Conservation (phyloP, 2,113 vertebrate genomes). For the Cercocebus atys region DNA sequence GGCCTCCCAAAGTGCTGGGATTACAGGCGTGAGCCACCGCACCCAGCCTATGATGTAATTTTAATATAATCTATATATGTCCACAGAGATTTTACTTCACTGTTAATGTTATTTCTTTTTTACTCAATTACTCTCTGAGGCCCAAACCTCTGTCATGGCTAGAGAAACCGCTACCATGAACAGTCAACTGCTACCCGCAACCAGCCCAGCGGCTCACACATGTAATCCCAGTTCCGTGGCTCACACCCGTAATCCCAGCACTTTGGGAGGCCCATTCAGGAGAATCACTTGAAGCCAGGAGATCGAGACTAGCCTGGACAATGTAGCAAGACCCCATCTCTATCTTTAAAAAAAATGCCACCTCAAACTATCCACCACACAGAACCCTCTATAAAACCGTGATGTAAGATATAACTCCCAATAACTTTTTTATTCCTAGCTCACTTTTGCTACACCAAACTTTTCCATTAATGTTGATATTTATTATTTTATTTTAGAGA, state of each 20-base stretch:
- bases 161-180: neutral
- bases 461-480: neutral
- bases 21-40: too few species aligned
- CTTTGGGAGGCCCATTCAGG: too few species aligned
- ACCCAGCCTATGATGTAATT: neutral
- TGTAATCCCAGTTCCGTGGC: too few species aligned
- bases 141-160: neutral
- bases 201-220: too few species aligned
- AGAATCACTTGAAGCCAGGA: too few species aligned
- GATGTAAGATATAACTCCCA: neutral
- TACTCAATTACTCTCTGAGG: neutral
- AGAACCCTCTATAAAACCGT: neutral
- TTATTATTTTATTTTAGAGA: neutral
- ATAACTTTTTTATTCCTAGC: neutral
- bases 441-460: neutral
- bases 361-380: neutral
- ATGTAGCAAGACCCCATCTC: too few species aligned
- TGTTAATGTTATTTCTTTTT: neutral
- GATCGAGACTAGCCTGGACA: too few species aligned
- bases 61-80: neutral
- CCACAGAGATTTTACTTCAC: neutral
- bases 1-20: too few species aligned
- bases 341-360: neutral
- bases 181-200: too few species aligned
- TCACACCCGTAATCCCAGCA: too few species aligned